Percentiles rank a stretch among this genome's conserved stretches.
Conservation (phyloP, 2,888 invertebrate species). For the Hemithea aestivaria region DNA sequence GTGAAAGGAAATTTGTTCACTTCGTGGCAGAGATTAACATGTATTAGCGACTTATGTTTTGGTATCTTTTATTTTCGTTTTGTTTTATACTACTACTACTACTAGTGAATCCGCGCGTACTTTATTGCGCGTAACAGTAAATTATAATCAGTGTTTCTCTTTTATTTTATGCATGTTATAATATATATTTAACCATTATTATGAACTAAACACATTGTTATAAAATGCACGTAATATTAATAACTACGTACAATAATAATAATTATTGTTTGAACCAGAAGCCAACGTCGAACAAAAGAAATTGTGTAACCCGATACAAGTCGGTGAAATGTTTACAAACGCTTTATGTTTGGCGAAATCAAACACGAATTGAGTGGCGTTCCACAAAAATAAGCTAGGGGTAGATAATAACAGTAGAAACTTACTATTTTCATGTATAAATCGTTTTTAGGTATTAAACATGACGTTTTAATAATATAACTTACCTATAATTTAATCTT, state of each 20-base stretch:
- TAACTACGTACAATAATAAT: too few relatives aligned
- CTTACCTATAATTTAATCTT: too few relatives aligned
- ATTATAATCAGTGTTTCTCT: too few relatives aligned
- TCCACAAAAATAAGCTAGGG: conserved; percentile 58
- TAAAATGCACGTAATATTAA: too few relatives aligned
- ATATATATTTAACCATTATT: too few relatives aligned
- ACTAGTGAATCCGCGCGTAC: too few relatives aligned
- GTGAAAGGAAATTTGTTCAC: conserved; percentile 39
- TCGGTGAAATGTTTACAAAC: conserved; percentile 70
- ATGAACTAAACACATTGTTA: too few relatives aligned
- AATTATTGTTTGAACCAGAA: conserved; percentile 32
- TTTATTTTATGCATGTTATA: too few relatives aligned
- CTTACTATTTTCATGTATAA: too few relatives aligned
- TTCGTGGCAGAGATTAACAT: conserved; percentile 30
- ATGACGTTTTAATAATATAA: too few relatives aligned
- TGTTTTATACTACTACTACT: conserved; percentile 1
- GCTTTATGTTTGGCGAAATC: conserved; percentile 73
- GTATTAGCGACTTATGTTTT: conserved; percentile 7
- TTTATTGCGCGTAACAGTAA: too few relatives aligned
- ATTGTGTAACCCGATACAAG: conserved; percentile 66
- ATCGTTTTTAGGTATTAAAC: too few relatives aligned
- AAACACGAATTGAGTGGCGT: conserved; percentile 71
- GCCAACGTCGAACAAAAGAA: conserved; percentile 50
- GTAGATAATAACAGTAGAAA: conserved; percentile 3
- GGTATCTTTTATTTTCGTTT: not conserved